Conservation (phyloP, 2,797 vertebrate genomes). For the Myotis findleyi region DNA sequence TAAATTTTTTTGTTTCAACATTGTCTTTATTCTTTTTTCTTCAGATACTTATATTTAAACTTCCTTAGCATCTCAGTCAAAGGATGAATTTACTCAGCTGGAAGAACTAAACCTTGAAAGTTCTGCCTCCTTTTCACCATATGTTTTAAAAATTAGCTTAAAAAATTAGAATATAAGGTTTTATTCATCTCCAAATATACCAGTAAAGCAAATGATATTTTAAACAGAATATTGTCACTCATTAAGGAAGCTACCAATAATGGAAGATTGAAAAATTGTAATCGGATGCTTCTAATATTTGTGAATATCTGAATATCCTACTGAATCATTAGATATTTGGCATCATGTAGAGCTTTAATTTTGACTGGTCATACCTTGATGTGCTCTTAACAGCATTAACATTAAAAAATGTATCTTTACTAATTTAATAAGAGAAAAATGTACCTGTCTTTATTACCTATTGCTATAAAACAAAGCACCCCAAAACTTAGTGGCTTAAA, state of each 20-base stretch:
- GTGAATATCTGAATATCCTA: not conserved
- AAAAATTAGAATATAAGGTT: not conserved
- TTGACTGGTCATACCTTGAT: not conserved
- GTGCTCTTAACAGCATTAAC: not conserved
- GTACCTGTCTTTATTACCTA: not conserved
- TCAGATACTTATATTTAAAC: constrained; percentile 31
- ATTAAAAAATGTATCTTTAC: not conserved
- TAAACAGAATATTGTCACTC: not conserved
- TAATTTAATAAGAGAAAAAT: not conserved
- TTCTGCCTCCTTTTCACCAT: not conserved
- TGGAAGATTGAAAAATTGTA: constrained; percentile 3
- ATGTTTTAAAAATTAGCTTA: not conserved
- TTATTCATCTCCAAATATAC: not conserved
- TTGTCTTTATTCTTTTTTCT: not conserved
- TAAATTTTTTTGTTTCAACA: not conserved
- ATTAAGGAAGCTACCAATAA: not conserved
- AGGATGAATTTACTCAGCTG: constrained; percentile 41
- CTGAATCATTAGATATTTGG: not conserved
- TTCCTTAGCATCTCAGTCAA: constrained; percentile 20
- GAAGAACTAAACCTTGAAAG: not conserved
- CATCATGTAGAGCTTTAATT: not conserved
- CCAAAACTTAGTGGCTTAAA: not conserved
- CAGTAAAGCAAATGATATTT: constrained; percentile 3
- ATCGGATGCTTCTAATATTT: not conserved
- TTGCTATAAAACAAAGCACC: not conserved